These are phyloP conservation scores for Cyphomyrmex costatus DNA, from an alignment of 1,140 invertebrate genomes.

Conservation along the genomic window DNA sequence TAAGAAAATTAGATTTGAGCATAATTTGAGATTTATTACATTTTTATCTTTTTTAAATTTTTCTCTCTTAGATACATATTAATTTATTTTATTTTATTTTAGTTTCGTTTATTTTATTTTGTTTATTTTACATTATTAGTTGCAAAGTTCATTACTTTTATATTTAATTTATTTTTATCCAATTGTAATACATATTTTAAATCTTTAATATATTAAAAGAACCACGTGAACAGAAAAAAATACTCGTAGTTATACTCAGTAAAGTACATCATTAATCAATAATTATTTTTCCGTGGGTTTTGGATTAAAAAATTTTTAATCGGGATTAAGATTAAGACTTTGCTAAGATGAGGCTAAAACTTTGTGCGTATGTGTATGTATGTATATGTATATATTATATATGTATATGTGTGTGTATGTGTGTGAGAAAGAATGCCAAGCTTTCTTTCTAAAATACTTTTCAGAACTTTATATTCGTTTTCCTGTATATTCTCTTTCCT, in stretches of 20 bases:
- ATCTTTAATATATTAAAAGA: neutral
- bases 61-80: neutral
- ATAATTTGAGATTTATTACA: neutral
- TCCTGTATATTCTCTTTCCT: neutral
- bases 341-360: too few species aligned
- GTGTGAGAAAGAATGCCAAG: neutral
- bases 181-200: neutral
- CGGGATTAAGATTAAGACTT: neutral
- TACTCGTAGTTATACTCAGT: neutral
- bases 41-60: constrained; percentile 17
- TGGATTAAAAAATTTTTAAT: neutral
- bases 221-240: neutral
- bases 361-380: neutral
- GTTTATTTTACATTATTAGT: neutral
- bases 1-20: neutral
- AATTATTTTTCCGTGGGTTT: neutral
- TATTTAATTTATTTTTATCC: too few species aligned
- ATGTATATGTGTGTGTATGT: neutral
- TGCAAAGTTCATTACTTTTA: neutral
- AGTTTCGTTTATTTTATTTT: neutral
- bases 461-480: neutral
- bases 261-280: neutral
- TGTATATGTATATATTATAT: too few species aligned
- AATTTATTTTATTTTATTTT: too few species aligned
- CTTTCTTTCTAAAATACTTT: constrained; percentile 10